Evolutionary conservation across 1,140 invertebrate species (phyloP), one percentile per base, ranked within the genome.

Genomic region (Centruroides vittatus): DNA sequence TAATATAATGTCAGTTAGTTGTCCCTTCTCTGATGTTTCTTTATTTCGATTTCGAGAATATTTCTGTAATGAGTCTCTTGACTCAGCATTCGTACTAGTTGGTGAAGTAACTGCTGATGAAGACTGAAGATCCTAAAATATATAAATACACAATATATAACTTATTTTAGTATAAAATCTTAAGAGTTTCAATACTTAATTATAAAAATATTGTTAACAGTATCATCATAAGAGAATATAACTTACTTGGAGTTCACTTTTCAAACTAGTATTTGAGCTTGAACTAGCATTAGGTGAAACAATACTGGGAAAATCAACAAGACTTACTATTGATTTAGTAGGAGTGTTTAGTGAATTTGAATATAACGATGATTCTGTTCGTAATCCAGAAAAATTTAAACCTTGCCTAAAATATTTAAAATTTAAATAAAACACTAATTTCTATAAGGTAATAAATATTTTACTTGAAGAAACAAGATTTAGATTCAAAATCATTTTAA

Each of bases 1-100:
- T 57, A 71, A 64, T 46, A 76, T 69, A 23, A 64, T 71, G 67
- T 82, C 80, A 34, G 79, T 81, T 52, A 78, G 65, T 69, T 80
- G 79, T 65, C 76, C 80, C 61, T 80, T 81, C 61, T 82, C 80
- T 47, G 74, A 76, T 3, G 73, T 73, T 54, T 69, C 65, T 47
- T 55, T 58, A 12, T 65, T 66, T 47, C 49, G 58, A n/a, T 60
- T 59, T 52, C 62, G 60, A n/a, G 63, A 61, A 7, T 58, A 59
- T 34, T 36, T 12, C n/a, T 4, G 23, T 35, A n/a, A 51, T 51
- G 12, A 51, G 11, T 13, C 23, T 5, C 5, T 51, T n/a, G 50
- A 51, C 10, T 51, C 50, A 41, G 41, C 41, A 41, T 41, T 5
- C 5, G 41, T 41, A 41, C 41, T 41, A 8, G 41, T 41, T 41